Percentiles rank a stretch among this genome's conserved stretches.
phyloP scores from a whole-genome alignment of 2,113 vertebrate genomes.

The Neoarius graeffei region DNA sequence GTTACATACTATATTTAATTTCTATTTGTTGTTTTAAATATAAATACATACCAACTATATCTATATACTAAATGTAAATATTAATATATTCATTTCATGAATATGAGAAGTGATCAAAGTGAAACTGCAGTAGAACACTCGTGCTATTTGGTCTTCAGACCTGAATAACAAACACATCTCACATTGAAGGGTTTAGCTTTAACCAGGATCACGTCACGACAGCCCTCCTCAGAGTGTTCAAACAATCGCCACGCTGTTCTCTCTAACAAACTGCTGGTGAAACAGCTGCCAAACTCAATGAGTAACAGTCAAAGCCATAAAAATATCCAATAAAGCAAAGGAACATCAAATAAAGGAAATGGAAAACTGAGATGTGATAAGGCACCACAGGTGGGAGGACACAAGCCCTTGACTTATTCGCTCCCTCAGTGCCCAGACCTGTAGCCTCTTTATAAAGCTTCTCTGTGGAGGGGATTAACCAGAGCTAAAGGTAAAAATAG shows the following conservation, averaged over 20 bases:
- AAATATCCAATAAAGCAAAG: conserved; percentile 32
- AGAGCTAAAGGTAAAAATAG: conserved; percentile 8
- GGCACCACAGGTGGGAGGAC: conserved; percentile 15
- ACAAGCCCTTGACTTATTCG: neutral
- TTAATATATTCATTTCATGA: neutral
- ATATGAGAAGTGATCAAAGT: neutral
- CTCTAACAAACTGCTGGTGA: conserved; percentile 19
- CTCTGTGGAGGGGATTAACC: conserved; percentile 2
- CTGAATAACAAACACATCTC: conserved; percentile 11
- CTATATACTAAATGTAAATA: too few relatives aligned
- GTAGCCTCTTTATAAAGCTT: conserved; percentile 9
- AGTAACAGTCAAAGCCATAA: conserved; percentile 35
- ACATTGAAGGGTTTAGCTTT: conserved; percentile 32
- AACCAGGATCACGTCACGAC: conserved; percentile 16
- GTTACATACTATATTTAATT: neutral
- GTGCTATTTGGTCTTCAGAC: neutral
- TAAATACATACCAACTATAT: neutral
- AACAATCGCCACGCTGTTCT: conserved; percentile 46
- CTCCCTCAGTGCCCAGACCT: neutral
- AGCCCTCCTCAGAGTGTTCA: conserved; percentile 14
- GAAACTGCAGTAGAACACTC: neutral
- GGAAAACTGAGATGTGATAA: conserved; percentile 21
- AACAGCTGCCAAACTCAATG: conserved; percentile 16
- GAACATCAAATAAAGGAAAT: conserved; percentile 26
- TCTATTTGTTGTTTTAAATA: neutral